Evolutionary conservation across 2,113 vertebrate genomes (phyloP), one percentile per base, ranked within the genome.

Genomic region (Xerus inauris): DNA sequence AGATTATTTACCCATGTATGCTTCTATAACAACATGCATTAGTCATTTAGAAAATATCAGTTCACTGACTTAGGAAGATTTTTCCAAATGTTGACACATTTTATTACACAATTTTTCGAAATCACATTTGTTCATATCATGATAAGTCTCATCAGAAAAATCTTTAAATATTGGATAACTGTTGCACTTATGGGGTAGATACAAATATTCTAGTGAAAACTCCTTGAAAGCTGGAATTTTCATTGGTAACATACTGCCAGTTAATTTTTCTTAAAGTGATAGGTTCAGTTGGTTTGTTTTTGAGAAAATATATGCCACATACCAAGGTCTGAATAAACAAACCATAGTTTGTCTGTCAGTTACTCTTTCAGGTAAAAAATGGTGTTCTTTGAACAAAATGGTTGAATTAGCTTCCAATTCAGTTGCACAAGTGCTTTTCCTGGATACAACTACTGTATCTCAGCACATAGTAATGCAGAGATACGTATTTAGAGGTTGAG

Each of bases 301-400:
- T 82, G n/a, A 71, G n/a, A 90, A 94, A 94, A 67, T 96, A 9
- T 83, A 69, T 79, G 22, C 35, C 51, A 81, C 38, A 76, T n/a
- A 77, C 22, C 51, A 72, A 87, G 40, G 40, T 82, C 83, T 62
- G 17, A 76, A 87, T 94, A 77, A 67, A 51, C 42, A 83, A 67
- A 51, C n/a, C n/a, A 13, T 79, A 88, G 72, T 86, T 77, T 86
- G 8, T 82, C 32, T 81, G 40, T 94, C 77, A 82, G 67, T 76
- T 87, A 76, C 75, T 91, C 69, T 87, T 88, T 82, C 28, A 62
- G 64, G n/a, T 91, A 94, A 83, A 83, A 96, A 87, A 32, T 88
- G 54, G 30, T 65, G 24, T 54, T 88, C 51, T 54, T 45, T 77
- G 71, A 79, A 57, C 42, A 92, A 47, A 96, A 54, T 22, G 73